Percentiles rank a stretch among this genome's conserved stretches.
Conservation (phyloP, 2,888 invertebrate genomes). For the Lymantria dispar region DNA sequence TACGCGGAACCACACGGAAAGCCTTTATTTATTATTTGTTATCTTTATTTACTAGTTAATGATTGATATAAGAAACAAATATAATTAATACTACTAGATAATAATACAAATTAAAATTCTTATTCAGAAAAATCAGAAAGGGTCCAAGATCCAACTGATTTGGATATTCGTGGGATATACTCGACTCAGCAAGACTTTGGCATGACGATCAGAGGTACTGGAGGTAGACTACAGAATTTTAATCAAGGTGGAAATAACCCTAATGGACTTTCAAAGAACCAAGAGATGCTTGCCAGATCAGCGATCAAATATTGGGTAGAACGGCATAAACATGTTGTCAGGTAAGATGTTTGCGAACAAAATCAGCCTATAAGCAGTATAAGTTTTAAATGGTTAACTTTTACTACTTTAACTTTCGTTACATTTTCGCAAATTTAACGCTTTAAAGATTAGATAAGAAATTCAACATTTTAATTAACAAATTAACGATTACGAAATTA, state of each 20-base stretch:
- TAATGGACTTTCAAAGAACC: constrained; percentile 91
- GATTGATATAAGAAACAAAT: too few species aligned
- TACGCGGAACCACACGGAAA: too few species aligned
- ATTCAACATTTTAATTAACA: too few species aligned
- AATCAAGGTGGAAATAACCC: constrained; percentile 78
- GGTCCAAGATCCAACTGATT: constrained; percentile 78
- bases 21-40: too few species aligned
- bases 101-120: neutral
- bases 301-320: constrained; percentile 96
- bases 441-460: too few species aligned
- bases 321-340: constrained; percentile 93
- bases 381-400: too few species aligned
- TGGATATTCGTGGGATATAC: constrained; percentile 89
- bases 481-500: too few species aligned
- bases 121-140: constrained; percentile 67
- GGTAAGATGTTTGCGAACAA: constrained; percentile 69
- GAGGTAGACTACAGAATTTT: constrained; percentile 85
- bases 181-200: constrained; percentile 90
- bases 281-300: constrained; percentile 91
- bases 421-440: too few species aligned
- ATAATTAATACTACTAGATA: too few species aligned
- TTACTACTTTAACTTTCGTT: too few species aligned
- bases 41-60: too few species aligned
- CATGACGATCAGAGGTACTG: constrained; percentile 86
- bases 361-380: too few species aligned